These are phyloP conservation scores for Notarius lentiginosus DNA, from an alignment of 2,113 vertebrate species.

Conservation along the genomic window DNA sequence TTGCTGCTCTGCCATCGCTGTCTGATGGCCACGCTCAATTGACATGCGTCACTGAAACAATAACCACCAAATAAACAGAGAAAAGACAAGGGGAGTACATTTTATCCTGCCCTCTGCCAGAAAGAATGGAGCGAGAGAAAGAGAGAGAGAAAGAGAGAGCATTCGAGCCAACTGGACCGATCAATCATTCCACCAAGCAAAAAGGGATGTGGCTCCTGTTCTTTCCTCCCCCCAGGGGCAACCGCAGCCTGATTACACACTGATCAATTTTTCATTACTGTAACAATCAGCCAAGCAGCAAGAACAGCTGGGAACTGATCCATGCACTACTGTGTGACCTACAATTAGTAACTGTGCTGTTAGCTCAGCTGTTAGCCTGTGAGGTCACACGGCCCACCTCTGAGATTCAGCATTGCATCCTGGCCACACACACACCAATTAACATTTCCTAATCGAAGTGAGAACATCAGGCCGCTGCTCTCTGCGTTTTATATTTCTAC, in stretches of 20 bases:
- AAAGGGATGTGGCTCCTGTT: slow-evolving; percentile 1
- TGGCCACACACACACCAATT: neutral
- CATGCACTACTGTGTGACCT: slow-evolving; percentile 31
- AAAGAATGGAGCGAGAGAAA: slow-evolving; percentile 37
- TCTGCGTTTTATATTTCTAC: neutral
- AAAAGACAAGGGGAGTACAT: slow-evolving; percentile 52
- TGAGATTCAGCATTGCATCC: neutral
- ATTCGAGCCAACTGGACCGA: slow-evolving; percentile 39
- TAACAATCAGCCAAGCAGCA: slow-evolving; percentile 42
- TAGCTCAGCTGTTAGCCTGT: slow-evolving; percentile 23
- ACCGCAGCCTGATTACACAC: slow-evolving; percentile 43
- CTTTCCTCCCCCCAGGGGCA: slow-evolving; percentile 22
- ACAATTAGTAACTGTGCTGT: slow-evolving; percentile 34
- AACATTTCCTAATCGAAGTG: neutral
- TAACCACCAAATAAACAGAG: slow-evolving; percentile 35
- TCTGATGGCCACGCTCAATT: slow-evolving; percentile 49
- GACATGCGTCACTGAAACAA: slow-evolving; percentile 46
- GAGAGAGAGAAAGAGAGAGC: slow-evolving; percentile 13
- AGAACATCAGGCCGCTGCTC: neutral
- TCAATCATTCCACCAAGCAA: slow-evolving; percentile 32
- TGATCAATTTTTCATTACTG: slow-evolving; percentile 53
- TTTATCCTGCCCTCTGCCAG: slow-evolving; percentile 9
- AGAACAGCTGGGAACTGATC: slow-evolving; percentile 33
- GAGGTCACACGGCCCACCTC: slow-evolving; percentile 9
- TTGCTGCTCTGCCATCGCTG: slow-evolving; percentile 17